These are phyloP conservation scores for Neoaliturus tenellus DNA, from an alignment of 2,888 invertebrate species.

Conservation along the genomic window DNA sequence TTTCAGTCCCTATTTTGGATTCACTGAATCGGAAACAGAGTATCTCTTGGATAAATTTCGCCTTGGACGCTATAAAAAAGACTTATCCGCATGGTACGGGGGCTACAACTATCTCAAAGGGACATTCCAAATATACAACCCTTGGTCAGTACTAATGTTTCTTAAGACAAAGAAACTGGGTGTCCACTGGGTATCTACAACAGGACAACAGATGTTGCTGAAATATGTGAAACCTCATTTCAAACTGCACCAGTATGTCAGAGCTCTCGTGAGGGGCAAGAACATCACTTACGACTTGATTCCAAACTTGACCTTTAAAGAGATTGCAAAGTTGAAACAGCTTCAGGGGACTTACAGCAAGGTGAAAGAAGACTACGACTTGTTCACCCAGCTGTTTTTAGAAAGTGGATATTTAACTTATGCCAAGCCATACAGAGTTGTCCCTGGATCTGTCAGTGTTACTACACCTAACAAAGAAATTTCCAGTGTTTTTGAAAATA, in stretches of 20 bases:
- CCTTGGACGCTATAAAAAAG: background rate
- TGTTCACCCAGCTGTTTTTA: constrained; percentile 7
- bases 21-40: constrained; percentile 21
- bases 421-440: background rate
- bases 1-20: constrained; percentile 31
- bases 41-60: constrained; percentile 2
- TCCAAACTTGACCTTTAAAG: constrained; percentile 5
- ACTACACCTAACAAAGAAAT: constrained; percentile 6
- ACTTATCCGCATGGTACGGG: constrained; percentile 7
- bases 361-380: constrained; percentile 7
- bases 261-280: background rate
- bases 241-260: background rate
- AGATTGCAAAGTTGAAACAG: constrained; percentile 12
- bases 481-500: constrained; percentile 11
- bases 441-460: background rate
- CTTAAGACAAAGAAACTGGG: background rate
- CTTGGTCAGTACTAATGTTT: constrained; percentile 23
- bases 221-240: constrained; percentile 12
- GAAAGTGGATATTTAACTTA: constrained; percentile 34
- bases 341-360: background rate
- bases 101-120: background rate
- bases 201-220: background rate
- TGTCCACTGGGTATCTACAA: background rate
- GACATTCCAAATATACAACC: constrained; percentile 2
- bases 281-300: constrained; percentile 5